Evolutionary conservation across 2,797 vertebrate genomes (phyloP), one percentile per base, ranked within the genome.

Genomic region (Melanotaenia pygmaea): DNA sequence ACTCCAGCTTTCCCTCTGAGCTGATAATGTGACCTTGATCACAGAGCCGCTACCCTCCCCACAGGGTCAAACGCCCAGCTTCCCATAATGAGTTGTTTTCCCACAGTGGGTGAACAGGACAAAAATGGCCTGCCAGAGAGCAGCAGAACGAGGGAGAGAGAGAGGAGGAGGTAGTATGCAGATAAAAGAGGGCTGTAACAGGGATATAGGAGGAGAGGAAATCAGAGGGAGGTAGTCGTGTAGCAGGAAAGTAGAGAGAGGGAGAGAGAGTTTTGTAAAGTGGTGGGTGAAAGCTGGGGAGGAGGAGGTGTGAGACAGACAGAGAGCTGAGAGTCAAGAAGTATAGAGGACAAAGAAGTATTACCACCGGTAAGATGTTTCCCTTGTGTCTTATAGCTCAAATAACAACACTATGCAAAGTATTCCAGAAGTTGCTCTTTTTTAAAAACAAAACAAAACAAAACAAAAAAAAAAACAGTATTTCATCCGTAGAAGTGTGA

Each of bases 31-130:
- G 93, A 93, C 92, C 92, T 93, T 94, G 90, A 94, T 93, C 86
- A 84, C 85, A 89, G 81, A 77, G 62, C 82, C 57, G 60, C 81
- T 63, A 70, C 79, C 84, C 83, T 87, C 84, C 81, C 85, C 78
- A 70, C 84, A 72, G 83, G 77, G 80, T 88, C 87, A 85, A 67
- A 72, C 83, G 68, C 80, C 67, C 67, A 37, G 60, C 82, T 80
- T 74, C 70, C 85, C 84, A 88, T 94, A 94, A 95, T 95, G 94
- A 95, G 90, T 93, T 93, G 90, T 94, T 94, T 94, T 95, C 93
- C 94, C 94, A 95, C 92, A 94, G 89, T 92, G 88, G 76, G 77
- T 64, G 86, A 89, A 87, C 83, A n/a, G 86, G 86, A 91, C 85
- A 84, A 72, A 90, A 91, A 92, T 91, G 90, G 77, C 80, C 73